Evolutionary conservation across 2,797 vertebrate genomes (phyloP), one percentile per base, ranked within the genome.

Genomic region (Phaenicophaeus curvirostris): DNA sequence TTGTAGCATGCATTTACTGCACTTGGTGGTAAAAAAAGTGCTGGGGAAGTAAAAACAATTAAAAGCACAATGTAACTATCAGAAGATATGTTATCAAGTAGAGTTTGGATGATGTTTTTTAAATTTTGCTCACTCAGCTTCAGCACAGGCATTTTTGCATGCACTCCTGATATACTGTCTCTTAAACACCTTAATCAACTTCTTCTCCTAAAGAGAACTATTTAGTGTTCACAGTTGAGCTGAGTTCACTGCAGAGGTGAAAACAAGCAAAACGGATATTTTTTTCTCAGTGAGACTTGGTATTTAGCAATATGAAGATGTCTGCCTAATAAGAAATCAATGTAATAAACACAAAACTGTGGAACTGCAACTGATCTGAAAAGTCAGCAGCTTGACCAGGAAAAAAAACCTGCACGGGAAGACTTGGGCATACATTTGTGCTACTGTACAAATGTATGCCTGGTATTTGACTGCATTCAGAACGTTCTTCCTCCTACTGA

Each of bases 281-380:
- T 54, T 19, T 31, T 41, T 5, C 31, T 55, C 18, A 65, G 6
- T 27, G 35, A 89, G 28, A 74, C 35, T 57, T 53, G 65, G 5
- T 35, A 80, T 42, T 94, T 73, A 92, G 30, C 58, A 83, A 63
- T 13, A 51, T 11, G 15, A 95, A 84, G 82, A 76, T 2, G 9
- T 78, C 69, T 95, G 30, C 11, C 59, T 54, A 81, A 25, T 31
- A 69, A 86, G 67, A 90, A 81, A 88, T 50, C n/a, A 90, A 79
- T 21, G 65, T 44, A 84, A 86, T 59, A 92, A 96, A 89, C 39
- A 79, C 30, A 87, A 84, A 92, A 89, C 57, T 69, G 35, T 30
- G 53, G 57, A 39, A 68, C 46, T 66, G 62, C 30, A n/a, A 72
- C 13, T 15, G 8, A 93, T 54, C 58, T 67, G 28, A 69, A 72